Conservation (phyloP, 2,888 invertebrate genomes). For the Agonopterix subpropinquella region DNA sequence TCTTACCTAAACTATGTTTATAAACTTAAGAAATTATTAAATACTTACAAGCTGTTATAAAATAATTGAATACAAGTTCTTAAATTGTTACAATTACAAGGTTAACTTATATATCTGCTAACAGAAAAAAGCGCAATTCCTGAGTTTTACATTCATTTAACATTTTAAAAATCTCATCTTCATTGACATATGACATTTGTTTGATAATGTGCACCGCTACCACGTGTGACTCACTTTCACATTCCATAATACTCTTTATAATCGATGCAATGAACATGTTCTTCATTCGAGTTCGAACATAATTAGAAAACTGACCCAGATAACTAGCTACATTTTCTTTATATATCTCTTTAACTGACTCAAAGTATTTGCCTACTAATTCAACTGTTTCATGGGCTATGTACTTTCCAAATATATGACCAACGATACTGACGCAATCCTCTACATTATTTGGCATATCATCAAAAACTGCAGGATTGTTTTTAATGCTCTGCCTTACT, state of each 20-base stretch:
- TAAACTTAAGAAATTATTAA: no score
- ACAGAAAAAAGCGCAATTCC: not conserved
- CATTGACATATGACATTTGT: not conserved
- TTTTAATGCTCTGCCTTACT: conserved; percentile 28
- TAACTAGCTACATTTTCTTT: conserved; percentile 18
- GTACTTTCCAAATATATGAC: conserved; percentile 33
- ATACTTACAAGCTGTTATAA: no score
- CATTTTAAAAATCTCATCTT: not conserved
- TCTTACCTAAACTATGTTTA: no score
- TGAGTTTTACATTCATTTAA: not conserved
- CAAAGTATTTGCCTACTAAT: conserved; percentile 30
- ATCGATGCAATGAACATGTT: not conserved
- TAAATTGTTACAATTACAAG: no score
- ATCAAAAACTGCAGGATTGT: conserved; percentile 29
- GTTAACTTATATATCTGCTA: not conserved
- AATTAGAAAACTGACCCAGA: conserved; percentile 8
- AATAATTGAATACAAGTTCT: no score
- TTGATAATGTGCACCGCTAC: not conserved
- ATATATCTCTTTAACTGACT: conserved; percentile 35
- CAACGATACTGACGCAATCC: conserved; percentile 32
- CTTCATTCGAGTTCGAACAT: not conserved
- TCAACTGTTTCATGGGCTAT: conserved; percentile 31
- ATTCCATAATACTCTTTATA: not conserved
- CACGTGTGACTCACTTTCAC: not conserved
- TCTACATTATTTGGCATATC: conserved; percentile 17